Evolutionary conservation across 2,797 vertebrate species (phyloP).

Genomic region (Sphenodon punctatus): DNA sequence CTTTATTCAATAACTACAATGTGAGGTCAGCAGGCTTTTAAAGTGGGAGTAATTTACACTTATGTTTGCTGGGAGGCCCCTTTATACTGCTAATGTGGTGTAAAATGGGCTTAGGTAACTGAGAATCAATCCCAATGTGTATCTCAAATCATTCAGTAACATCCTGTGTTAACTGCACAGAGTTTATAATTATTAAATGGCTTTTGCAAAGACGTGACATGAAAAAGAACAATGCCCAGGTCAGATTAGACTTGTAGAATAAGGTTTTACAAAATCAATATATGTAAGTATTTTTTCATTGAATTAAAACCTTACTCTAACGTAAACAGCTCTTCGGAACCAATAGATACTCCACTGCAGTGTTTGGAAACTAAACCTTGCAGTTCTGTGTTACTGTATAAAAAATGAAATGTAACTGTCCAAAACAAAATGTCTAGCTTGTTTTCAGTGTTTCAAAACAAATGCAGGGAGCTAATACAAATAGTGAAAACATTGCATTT

Average conservation of each 20-base stretch:
- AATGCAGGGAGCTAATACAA: background rate
- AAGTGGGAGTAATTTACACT: background rate
- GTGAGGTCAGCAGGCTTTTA: fast-evolving
- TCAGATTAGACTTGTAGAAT: background rate
- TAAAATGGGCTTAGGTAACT: background rate
- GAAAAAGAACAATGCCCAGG: background rate
- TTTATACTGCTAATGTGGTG: background rate
- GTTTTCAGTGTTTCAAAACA: background rate
- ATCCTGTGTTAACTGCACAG: constrained; percentile 11
- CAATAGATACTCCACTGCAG: constrained; percentile 7
- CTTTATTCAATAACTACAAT: background rate
- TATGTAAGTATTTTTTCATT: background rate
- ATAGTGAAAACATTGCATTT: background rate
- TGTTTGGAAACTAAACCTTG: constrained; percentile 1
- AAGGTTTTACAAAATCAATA: background rate
- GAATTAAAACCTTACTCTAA: background rate
- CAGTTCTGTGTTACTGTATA: background rate
- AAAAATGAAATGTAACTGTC: background rate
- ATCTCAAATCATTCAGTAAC: background rate
- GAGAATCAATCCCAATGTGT: background rate
- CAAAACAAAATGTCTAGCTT: constrained; percentile 2
- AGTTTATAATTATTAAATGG: background rate
- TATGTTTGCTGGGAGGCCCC: background rate
- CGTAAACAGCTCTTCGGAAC: constrained; percentile 17
- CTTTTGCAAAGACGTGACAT: constrained; percentile 15